Evolutionary conservation across 2,888 invertebrate species (phyloP).

Genomic region (Belgica antarctica): DNA sequence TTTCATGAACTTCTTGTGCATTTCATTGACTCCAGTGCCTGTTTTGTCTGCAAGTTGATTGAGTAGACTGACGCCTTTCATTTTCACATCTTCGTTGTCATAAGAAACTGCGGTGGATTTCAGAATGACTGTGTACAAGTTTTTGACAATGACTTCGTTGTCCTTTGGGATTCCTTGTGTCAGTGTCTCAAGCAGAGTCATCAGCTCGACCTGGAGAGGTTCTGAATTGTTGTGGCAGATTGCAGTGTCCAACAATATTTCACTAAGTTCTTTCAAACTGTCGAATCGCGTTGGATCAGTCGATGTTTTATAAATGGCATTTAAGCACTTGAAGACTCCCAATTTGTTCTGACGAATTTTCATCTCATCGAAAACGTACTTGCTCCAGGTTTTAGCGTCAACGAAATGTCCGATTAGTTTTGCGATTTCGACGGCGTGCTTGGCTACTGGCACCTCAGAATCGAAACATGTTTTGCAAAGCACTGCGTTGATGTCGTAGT

Average conservation of each 20-base stretch:
- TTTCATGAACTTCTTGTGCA: slow-evolving; percentile 50
- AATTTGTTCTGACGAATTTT: slow-evolving; percentile 48
- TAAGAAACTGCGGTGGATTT: slow-evolving; percentile 52
- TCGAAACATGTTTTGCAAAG: slow-evolving; percentile 51
- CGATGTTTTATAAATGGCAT: slow-evolving; percentile 37
- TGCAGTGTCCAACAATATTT: slow-evolving; percentile 48
- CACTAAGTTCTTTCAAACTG: slow-evolving; percentile 49
- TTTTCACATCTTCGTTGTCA: slow-evolving; percentile 44
- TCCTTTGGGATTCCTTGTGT: slow-evolving; percentile 35
- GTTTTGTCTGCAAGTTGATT: slow-evolving; percentile 11
- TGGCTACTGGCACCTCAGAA: slow-evolving; percentile 48
- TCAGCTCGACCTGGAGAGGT: slow-evolving; percentile 33
- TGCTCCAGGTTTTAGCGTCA: slow-evolving; percentile 51
- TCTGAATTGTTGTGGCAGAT: slow-evolving; percentile 50
- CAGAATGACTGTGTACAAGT: slow-evolving; percentile 50
- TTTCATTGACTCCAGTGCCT: background rate
- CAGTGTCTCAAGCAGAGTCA: slow-evolving; percentile 36
- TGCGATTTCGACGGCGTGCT: slow-evolving; percentile 51
- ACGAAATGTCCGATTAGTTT: slow-evolving; percentile 53
- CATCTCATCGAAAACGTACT: slow-evolving; percentile 51
- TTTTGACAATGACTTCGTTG: slow-evolving; percentile 46
- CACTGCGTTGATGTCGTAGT: slow-evolving; percentile 51
- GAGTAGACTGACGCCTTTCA: slow-evolving; percentile 20
- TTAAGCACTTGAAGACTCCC: slow-evolving; percentile 51
- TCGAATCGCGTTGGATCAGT: slow-evolving; percentile 44